These are phyloP conservation scores for Timema podura DNA, from an alignment of 2,888 invertebrate species.

Conservation along the genomic window DNA sequence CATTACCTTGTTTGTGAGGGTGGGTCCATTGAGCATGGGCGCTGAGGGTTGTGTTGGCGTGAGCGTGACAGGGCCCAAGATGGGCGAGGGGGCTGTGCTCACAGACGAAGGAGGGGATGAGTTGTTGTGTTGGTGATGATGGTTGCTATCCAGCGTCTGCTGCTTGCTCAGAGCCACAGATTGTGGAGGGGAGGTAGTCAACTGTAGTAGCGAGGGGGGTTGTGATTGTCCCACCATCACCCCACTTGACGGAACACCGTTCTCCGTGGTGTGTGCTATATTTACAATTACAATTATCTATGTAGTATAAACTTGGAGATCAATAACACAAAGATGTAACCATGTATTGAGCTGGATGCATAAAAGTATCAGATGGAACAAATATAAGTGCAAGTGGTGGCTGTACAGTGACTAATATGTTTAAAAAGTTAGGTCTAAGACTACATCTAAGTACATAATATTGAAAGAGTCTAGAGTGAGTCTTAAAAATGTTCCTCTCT, in stretches of 20 bases:
- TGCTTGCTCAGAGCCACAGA: slow-evolving; percentile 25
- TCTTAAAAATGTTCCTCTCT: too few species aligned
- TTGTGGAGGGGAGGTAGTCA: slow-evolving; percentile 32
- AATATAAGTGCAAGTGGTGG: too few species aligned
- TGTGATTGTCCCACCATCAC: slow-evolving; percentile 24
- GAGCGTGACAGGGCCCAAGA: slow-evolving; percentile 40
- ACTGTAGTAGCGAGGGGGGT: slow-evolving; percentile 29
- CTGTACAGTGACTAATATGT: too few species aligned
- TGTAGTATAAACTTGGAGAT: too few species aligned
- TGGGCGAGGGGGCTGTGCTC: slow-evolving; percentile 54
- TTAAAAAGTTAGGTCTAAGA: too few species aligned
- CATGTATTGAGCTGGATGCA: too few species aligned
- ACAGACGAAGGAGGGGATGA: slow-evolving; percentile 47
- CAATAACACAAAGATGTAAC: too few species aligned
- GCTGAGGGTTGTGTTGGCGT: slow-evolving; percentile 30
- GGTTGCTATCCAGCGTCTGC: slow-evolving; percentile 27
- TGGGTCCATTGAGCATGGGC: slow-evolving; percentile 33
- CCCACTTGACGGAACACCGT: slow-evolving; percentile 37
- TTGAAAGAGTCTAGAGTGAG: too few species aligned
- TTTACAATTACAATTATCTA: slow-evolving; percentile 14
- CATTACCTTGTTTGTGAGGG: slow-evolving; percentile 39
- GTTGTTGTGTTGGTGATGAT: slow-evolving; percentile 31
- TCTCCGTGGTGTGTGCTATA: slow-evolving; percentile 46
- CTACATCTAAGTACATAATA: too few species aligned
- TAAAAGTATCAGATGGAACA: too few species aligned